Evolutionary conservation across 2,113 vertebrate species (phyloP).

Genomic region (Bujurquina vittata): DNA sequence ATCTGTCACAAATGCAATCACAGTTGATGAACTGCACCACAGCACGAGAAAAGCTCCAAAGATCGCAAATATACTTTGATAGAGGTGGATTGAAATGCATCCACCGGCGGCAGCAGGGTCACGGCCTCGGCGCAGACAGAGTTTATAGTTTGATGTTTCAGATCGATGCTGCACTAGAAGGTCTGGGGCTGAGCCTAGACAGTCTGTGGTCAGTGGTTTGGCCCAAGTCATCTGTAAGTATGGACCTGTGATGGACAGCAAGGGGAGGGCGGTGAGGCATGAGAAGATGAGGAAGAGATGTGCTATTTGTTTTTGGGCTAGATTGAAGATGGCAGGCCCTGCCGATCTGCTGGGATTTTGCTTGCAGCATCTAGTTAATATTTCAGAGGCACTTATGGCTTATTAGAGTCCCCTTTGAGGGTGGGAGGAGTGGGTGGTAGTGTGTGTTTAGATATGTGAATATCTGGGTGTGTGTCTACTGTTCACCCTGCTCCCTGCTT

Average conservation of each 20-base stretch:
- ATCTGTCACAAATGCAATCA: not conserved
- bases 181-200: constrained; percentile 51
- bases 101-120: constrained; percentile 14
- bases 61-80: not conserved
- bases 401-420: constrained; percentile 76
- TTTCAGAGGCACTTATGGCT: constrained; percentile 85
- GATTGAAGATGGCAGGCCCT: constrained; percentile 78
- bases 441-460: not conserved
- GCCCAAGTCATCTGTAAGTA: constrained; percentile 62
- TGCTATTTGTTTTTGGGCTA: constrained; percentile 71
- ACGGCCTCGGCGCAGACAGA: constrained; percentile 14
- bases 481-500: constrained; percentile 36
- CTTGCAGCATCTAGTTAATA: constrained; percentile 82
- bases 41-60: not conserved
- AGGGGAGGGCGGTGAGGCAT: not conserved
- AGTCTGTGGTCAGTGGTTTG: constrained; percentile 61
- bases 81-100: not conserved
- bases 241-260: constrained; percentile 43
- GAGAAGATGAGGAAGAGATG: constrained; percentile 34
- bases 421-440: constrained; percentile 24
- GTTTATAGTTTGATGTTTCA: constrained; percentile 43
- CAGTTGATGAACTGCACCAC: not conserved
- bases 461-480: constrained; percentile 10
- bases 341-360: constrained; percentile 73
- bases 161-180: constrained; percentile 55